A percentile compares a stretch with the other conserved stretches of the same genome.
These are phyloP conservation scores for Callimorpha dominula DNA, from an alignment of 2,888 invertebrate species.

Conservation along the genomic window DNA sequence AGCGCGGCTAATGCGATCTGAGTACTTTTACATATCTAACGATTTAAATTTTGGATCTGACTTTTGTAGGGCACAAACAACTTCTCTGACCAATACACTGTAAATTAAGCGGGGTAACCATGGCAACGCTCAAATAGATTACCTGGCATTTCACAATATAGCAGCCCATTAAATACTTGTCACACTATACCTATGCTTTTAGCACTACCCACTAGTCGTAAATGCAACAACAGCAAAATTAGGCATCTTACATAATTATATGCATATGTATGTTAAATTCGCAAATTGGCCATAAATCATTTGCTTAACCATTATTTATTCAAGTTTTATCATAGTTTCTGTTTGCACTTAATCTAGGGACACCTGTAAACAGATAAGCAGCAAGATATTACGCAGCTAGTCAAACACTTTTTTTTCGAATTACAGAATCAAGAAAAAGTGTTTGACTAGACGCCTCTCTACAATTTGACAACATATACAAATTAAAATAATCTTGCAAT, in stretches of 20 bases:
- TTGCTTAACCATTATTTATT: background rate
- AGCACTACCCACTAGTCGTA: too few relatives aligned
- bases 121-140: too few relatives aligned
- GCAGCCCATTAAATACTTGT: too few relatives aligned
- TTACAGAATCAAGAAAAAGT: background rate
- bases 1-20: too few relatives aligned
- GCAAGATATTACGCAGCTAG: background rate
- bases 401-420: background rate
- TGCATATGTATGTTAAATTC: background rate
- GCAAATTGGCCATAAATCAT: background rate
- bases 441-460: background rate
- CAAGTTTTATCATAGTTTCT: background rate
- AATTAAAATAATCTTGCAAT: slow-evolving; percentile 5
- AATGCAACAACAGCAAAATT: background rate
- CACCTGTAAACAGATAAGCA: background rate
- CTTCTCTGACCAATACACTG: too few relatives aligned
- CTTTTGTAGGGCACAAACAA: too few relatives aligned
- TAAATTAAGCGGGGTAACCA: too few relatives aligned
- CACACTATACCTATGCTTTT: too few relatives aligned
- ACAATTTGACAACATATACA: background rate
- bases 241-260: background rate
- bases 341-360: background rate
- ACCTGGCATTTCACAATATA: too few relatives aligned
- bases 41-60: too few relatives aligned
- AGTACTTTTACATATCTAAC: too few relatives aligned